These are phyloP conservation scores for western clawed frog (Xenopus tropicalis) DNA, from an alignment of 2,113 vertebrate species.

Conservation along the genomic window DNA sequence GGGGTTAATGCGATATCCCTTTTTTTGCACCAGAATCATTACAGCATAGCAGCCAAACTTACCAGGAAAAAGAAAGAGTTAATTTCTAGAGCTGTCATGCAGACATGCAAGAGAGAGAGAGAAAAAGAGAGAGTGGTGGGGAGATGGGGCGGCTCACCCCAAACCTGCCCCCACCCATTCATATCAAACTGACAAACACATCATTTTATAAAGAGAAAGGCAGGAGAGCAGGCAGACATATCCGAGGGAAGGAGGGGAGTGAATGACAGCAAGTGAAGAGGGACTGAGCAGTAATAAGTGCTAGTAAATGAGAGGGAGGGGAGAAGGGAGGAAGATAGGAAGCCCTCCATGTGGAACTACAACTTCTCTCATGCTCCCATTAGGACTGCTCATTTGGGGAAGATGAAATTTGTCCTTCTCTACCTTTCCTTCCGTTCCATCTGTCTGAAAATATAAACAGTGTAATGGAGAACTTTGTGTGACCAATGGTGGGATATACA, in stretches of 20 bases:
- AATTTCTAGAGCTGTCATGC: constrained; percentile 29
- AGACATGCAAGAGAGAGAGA: constrained; percentile 32
- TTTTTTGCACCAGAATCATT: too few species aligned
- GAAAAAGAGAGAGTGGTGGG: neutral
- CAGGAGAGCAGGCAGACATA: constrained; percentile 31
- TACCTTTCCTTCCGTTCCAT: too few species aligned
- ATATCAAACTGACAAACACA: constrained; percentile 42
- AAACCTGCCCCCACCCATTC: constrained; percentile 29
- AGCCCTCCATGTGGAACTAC: too few species aligned
- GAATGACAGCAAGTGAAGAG: constrained; percentile 24
- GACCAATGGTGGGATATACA: too few species aligned
- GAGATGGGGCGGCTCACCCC: constrained; percentile 21
- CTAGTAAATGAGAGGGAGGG: neutral
- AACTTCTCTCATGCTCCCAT: too few species aligned
- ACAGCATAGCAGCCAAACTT: too few species aligned
- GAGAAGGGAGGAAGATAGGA: neutral
- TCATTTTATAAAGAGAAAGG: constrained; percentile 37
- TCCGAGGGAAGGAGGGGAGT: constrained; percentile 21
- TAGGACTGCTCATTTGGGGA: too few species aligned
- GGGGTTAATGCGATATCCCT: neutral
- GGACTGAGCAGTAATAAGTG: neutral
- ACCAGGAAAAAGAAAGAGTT: constrained; percentile 15
- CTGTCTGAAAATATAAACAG: too few species aligned
- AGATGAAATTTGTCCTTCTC: too few species aligned
- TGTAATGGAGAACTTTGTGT: too few species aligned